A percentile compares a stretch with the other conserved stretches of the same genome.
phyloP scores from a whole-genome alignment of 2,797 vertebrate species.

The Nyctibius grandis region DNA sequence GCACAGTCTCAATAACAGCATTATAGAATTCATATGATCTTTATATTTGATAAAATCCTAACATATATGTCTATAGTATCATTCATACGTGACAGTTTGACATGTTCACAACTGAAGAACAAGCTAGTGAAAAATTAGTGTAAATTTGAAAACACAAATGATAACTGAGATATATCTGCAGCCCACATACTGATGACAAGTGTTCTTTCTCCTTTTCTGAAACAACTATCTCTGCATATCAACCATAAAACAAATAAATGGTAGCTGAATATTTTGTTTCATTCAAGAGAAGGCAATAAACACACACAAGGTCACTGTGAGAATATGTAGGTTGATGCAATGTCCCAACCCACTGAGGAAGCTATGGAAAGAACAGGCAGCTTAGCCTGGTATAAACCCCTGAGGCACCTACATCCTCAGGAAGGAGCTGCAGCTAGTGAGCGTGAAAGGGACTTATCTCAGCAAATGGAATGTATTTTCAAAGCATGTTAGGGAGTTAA shows the following conservation, averaged over 20 bases:
- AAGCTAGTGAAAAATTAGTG: neutral
- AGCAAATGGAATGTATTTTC: neutral
- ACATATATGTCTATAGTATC: neutral
- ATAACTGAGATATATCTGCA: neutral
- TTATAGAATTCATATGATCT: neutral
- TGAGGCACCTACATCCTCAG: neutral
- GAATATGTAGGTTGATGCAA: neutral
- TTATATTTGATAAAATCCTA: neutral
- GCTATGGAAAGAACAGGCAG: neutral
- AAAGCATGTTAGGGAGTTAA: neutral
- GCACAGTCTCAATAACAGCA: neutral
- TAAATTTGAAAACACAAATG: neutral
- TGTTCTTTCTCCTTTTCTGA: neutral
- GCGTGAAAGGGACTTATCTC: neutral
- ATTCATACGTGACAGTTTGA: neutral
- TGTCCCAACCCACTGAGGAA: neutral
- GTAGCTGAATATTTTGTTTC: neutral
- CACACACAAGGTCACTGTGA: neutral
- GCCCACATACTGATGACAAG: neutral
- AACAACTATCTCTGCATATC: neutral
- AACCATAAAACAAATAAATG: neutral
- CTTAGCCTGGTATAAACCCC: neutral
- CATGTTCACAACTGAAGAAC: neutral
- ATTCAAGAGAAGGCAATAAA: neutral
- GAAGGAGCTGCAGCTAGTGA: neutral